Evolutionary conservation across 2,797 vertebrate genomes (phyloP), one percentile per base, ranked within the genome.

Genomic region (Nothura maculosa): DNA sequence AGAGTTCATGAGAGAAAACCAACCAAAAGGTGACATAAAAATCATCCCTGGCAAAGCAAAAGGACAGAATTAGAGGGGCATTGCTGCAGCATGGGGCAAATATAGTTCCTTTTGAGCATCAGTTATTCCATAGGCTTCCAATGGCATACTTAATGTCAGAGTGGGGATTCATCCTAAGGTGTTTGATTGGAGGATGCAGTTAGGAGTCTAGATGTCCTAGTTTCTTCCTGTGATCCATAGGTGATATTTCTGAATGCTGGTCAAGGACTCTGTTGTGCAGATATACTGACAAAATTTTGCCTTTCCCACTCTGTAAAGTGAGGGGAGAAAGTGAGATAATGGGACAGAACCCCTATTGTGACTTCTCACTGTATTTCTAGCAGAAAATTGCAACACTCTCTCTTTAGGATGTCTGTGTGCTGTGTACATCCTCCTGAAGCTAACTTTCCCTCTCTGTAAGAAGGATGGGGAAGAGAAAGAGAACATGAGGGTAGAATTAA

Each of bases 401-500:
- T 58, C 42, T 62, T 30, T 25, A 50, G 48, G 12, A 13, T 42
- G 3, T 12, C 13, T 85, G 3, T 42, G 16, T 50, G 61, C 50
- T 47, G 2, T 5, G 15, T 10, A 17, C 12, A 1, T 85, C 75
- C 64, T 62, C 32, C 55, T 78, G 63, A 83, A 87, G 66, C 40
- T 43, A 30, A 19, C 67, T 89, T 89, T 38, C 78, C 50, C 70
- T 55, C 21, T 64, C 45, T 70, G 27, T 75, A 76, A 92, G 89
- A 91, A 96, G 79, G 60, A 22, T 1, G 11, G 36, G 38, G 70
- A 34, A 90, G 92, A 69, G 47, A 61, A 92, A 72, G 79, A 87
- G 67, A 34, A 34, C 72, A 58, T 22, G 10, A 63, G 64, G 57
- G 55, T 66, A 63, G 87, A 88, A 92, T 87, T 94, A 94, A 96